phyloP scores from a whole-genome alignment of 2,113 vertebrate species.

The Jacana jacana region DNA sequence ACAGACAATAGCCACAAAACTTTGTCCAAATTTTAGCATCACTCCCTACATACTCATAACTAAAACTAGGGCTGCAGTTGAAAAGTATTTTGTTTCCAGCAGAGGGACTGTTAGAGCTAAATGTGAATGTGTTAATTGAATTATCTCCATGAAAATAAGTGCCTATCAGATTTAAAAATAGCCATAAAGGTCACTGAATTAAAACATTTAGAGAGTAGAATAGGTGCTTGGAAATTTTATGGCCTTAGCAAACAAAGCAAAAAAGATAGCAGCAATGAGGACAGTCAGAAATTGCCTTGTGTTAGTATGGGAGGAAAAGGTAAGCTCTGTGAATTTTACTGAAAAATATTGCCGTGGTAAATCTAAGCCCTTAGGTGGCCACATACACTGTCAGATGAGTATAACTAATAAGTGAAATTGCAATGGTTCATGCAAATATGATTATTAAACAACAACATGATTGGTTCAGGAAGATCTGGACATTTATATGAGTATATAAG shows the following conservation, averaged over 20 bases:
- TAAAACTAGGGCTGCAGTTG: background rate
- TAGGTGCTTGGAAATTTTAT: background rate
- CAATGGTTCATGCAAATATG: background rate
- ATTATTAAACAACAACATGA: background rate
- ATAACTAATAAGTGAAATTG: background rate
- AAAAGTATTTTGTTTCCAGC: conserved; percentile 8
- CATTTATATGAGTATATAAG: background rate
- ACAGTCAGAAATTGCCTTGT: background rate
- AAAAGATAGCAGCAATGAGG: background rate
- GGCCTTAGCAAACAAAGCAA: background rate
- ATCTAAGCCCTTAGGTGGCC: background rate
- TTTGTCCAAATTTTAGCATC: background rate
- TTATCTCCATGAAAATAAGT: background rate
- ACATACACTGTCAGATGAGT: background rate
- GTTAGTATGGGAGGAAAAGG: background rate
- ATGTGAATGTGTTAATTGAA: conserved; percentile 28
- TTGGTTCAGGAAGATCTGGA: background rate
- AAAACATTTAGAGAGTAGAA: background rate
- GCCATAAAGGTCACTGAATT: background rate
- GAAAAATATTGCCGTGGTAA: background rate
- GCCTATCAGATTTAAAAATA: conserved; percentile 2
- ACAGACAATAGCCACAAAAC: background rate
- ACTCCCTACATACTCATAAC: background rate
- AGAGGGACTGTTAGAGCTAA: background rate
- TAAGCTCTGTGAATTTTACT: background rate